phyloP scores from a whole-genome alignment of 1,140 invertebrate species.

The Lamellibrachia luymesi region DNA sequence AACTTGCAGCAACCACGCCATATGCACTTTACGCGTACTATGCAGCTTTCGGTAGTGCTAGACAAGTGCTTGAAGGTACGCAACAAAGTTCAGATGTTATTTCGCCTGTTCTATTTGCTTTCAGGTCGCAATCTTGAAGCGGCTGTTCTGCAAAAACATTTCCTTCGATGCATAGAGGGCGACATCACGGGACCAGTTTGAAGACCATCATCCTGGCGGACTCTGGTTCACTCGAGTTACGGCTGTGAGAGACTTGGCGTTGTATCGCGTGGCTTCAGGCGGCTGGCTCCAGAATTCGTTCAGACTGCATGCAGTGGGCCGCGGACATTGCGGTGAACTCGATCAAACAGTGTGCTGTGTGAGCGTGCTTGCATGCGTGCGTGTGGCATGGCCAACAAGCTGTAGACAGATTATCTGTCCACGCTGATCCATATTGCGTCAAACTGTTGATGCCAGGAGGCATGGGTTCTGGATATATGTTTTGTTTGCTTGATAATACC shows the following conservation, averaged over 20 bases:
- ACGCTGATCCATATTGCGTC: too few species aligned
- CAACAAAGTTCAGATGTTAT: neutral
- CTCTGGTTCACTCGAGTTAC: neutral
- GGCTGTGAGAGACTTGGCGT: neutral
- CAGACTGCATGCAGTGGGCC: neutral
- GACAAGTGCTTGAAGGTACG: too few species aligned
- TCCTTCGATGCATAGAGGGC: neutral
- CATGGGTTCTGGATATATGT: too few species aligned
- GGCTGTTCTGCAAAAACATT: neutral
- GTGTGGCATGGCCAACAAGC: too few species aligned
- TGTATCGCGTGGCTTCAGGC: neutral
- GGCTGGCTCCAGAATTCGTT: neutral
- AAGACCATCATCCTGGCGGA: neutral
- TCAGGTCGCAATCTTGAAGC: constrained; percentile 9
- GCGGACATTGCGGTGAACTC: neutral
- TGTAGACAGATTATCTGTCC: too few species aligned
- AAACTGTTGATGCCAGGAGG: too few species aligned
- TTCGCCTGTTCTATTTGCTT: neutral
- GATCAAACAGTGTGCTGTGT: neutral
- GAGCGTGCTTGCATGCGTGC: too few species aligned
- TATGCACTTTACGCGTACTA: too few species aligned
- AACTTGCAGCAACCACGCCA: too few species aligned
- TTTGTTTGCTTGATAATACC: too few species aligned
- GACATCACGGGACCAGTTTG: neutral
- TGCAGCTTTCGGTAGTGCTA: too few species aligned